Evolutionary conservation across 2,113 vertebrate species (phyloP).

Genomic region (Motacilla tschutschensis): DNA sequence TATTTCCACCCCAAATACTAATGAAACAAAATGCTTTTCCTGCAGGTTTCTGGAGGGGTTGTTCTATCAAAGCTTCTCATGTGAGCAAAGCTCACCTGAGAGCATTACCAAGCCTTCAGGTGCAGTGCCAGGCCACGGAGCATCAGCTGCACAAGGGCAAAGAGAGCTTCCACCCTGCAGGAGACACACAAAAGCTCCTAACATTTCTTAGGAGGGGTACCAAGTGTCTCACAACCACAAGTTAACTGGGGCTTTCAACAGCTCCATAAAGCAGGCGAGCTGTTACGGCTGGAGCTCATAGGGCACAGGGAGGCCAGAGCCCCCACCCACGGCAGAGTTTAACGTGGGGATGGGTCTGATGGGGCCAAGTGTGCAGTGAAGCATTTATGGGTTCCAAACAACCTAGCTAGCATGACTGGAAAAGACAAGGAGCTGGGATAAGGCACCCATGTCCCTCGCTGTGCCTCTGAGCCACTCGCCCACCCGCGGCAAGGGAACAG

Average conservation of each 20-base stretch:
- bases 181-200: not conserved
- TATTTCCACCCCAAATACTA: slow-evolving; percentile 8
- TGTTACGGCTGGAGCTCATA: rapidly evolving
- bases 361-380: not conserved
- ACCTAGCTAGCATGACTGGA: not conserved
- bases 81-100: rapidly evolving
- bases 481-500: not conserved
- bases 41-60: not conserved
- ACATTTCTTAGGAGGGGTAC: not conserved
- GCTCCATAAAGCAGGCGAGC: not conserved
- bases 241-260: not conserved
- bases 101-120: not conserved
- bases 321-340: rapidly evolving
- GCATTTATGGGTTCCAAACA: not conserved
- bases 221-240: not conserved
- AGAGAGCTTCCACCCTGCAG: not conserved
- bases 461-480: not conserved
- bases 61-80: not conserved
- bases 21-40: not conserved
- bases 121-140: rapidly evolving
- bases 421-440: not conserved
- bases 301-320: not conserved
- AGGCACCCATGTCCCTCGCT: not conserved
- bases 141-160: rapidly evolving
- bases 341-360: rapidly evolving